Base-by-base conservation (phyloP, 2,797 vertebrate species). In the Lacerta bilineata region DNA sequence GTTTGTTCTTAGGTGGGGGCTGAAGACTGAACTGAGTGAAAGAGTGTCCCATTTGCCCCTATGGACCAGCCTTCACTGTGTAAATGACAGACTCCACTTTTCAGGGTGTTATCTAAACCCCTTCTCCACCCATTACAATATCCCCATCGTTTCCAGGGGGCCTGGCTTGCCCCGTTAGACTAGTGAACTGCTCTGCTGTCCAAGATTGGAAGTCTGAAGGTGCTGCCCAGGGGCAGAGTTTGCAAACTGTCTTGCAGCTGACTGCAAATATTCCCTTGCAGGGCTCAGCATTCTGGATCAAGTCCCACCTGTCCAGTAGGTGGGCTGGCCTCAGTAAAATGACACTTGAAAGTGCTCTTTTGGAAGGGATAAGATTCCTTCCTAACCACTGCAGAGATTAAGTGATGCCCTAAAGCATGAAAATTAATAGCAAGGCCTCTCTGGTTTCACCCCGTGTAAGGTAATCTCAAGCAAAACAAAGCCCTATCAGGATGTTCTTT, bases 311-410 rank as follows among this genome's bases (percentile, higher is more conserved):
- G 61, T 79, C 46, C 66, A 36, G 64, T 39, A 64, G 76, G 20
- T 74, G 50, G 68, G 66, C 68, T 50, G 10, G 23, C 15, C 50
- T 61, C 39, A 27, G 50, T 74, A 74, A 84, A 84, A 46, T 8
- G 29, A 78, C 82, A 84, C 81, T 82, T 84, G 82, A 72, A 72
- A 55, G 36, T 20, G 23, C 77, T 66, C 1, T 71, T 0, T 0
- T 3, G 89, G 59, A 4, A 78, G 76, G 80, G 84, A 86, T 82
- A 86, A 59, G 88, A 82, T 83, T 91, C 61, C 90, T 61, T 41
- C 3, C 59, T 68, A 27, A 71, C 2, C 43, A 43, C 43, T 80
- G 81, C 0, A 6, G 0, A 36, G 69, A 80, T 85, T 27, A 3
- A 8, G 6, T 36, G 17, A n/a, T 25, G 36, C 74, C 77, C 68